Evolutionary conservation across 2,888 invertebrate species (phyloP).

Genomic region (Macropis europaea): DNA sequence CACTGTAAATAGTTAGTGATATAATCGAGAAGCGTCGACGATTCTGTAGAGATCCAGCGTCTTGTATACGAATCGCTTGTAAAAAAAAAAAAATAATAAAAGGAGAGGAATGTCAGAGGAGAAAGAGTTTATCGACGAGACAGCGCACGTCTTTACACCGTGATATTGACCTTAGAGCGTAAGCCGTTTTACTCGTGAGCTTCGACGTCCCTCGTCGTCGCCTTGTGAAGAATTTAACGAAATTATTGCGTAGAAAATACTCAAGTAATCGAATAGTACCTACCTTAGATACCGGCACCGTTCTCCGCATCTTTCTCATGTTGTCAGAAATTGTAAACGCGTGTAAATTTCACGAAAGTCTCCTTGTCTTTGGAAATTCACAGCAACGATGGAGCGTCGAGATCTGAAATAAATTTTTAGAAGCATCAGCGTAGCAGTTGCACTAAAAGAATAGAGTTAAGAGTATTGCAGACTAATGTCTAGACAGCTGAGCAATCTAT

Average conservation of each 20-base stretch:
- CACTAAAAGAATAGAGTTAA: too few species aligned
- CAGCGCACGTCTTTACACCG: conserved; percentile 19
- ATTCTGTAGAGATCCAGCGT: conserved; percentile 35
- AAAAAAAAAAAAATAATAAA: conserved; percentile 18
- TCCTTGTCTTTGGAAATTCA: neutral
- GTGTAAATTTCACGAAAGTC: neutral
- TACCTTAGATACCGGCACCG: conserved; percentile 26
- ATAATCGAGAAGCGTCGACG: conserved; percentile 18
- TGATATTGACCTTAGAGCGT: conserved; percentile 40
- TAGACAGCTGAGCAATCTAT: too few species aligned
- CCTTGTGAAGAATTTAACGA: conserved; percentile 15
- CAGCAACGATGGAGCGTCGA: too few species aligned
- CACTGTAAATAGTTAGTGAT: conserved; percentile 49
- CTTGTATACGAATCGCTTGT: conserved; percentile 57
- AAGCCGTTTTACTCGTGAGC: conserved; percentile 36
- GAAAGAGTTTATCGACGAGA: conserved; percentile 20
- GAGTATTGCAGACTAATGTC: too few species aligned
- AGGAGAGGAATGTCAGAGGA: conserved; percentile 2
- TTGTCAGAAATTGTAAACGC: conserved; percentile 10
- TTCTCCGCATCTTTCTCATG: conserved; percentile 8
- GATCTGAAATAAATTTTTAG: too few species aligned
- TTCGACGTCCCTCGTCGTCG: conserved; percentile 14
- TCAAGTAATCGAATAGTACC: conserved; percentile 26
- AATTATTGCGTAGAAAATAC: conserved; percentile 24
- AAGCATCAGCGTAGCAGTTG: too few species aligned